A percentile compares a stretch with the other conserved stretches of the same genome.
Evolutionary conservation across 2,888 invertebrate genomes (phyloP).

Genomic region (Spodoptera littoralis): DNA sequence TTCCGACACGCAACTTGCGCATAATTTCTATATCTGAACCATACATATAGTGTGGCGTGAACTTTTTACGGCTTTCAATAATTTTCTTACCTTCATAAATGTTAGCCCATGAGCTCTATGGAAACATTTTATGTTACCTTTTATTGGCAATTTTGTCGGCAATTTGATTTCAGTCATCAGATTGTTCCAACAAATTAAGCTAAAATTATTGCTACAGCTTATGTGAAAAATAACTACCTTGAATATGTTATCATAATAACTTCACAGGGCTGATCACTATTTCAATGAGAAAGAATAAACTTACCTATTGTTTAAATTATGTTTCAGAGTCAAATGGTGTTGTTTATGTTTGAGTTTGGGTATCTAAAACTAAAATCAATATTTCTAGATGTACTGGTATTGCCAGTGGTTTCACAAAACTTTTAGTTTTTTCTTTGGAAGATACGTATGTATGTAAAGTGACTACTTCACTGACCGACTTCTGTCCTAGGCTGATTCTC

Average conservation of each 20-base stretch:
- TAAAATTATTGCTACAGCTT: conserved; percentile 3
- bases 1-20: conserved; percentile 46
- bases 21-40: conserved; percentile 44
- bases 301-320: no score
- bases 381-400: no score
- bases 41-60: conserved; percentile 32
- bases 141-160: conserved; percentile 24
- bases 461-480: no score
- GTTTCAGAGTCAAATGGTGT: no score
- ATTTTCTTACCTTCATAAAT: conserved; percentile 34
- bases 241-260: background rate
- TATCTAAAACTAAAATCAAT: no score
- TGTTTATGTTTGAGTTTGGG: no score
- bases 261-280: no score
- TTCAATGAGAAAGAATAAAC: no score
- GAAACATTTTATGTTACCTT: conserved; percentile 34
- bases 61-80: conserved; percentile 38
- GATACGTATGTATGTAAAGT: no score
- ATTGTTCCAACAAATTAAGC: conserved; percentile 25
- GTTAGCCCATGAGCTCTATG: conserved; percentile 32
- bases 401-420: no score
- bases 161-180: conserved; percentile 42
- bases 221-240: background rate
- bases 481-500: no score
- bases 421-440: no score